Base-by-base conservation (phyloP, 2,113 vertebrate species). In the Neodontobutis hainanensis region DNA sequence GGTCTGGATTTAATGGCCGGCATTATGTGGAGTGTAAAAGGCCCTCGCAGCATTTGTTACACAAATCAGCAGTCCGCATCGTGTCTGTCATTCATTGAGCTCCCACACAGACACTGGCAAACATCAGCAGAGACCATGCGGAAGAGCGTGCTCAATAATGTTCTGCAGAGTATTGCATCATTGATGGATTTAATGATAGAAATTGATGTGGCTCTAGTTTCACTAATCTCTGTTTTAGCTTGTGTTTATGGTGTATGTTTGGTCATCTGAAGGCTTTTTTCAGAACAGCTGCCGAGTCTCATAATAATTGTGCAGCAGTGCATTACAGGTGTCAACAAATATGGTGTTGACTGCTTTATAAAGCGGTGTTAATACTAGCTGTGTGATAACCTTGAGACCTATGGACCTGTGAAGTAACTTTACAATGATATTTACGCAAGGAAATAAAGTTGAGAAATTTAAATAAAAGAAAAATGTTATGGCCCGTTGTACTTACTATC, bases 51-150 rank as follows among this genome's bases (percentile, higher is more conserved):
- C 43, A 65, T 86, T 85, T 87, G 79, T 69, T 82, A 68, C 67
- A 48, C 63, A 85, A 84, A 85, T 85, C 42, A 64, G 71, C 52
- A 50, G 58, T 46, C 64, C 72, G 48, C 46, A 49, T 50, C 57
- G 51, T 61, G 65, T 70, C 49, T 48, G 76, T 68, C 70, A 53
- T 55, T 68, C 38, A 61, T 44, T 32, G 51, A 5, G 12, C 42
- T 65, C 69, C 34, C 72, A 61, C 44, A n/a, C 63, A 73, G 59
- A 85, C 51, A 72, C 85, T 83, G 83, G 85, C 87, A 90, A 89
- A 89, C 84, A 63, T 83, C 75, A 76, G 80, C 82, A 78, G 65
- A 14, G 78, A 65, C 57, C 65, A 48, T 45, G 43, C 55, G 42
- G 65, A 57, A 70, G 70, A 64, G 74, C 58, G 16, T 83, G 79